These are phyloP conservation scores for Lacanobia oleracea DNA, from an alignment of 2,888 invertebrate species.

Conservation along the genomic window DNA sequence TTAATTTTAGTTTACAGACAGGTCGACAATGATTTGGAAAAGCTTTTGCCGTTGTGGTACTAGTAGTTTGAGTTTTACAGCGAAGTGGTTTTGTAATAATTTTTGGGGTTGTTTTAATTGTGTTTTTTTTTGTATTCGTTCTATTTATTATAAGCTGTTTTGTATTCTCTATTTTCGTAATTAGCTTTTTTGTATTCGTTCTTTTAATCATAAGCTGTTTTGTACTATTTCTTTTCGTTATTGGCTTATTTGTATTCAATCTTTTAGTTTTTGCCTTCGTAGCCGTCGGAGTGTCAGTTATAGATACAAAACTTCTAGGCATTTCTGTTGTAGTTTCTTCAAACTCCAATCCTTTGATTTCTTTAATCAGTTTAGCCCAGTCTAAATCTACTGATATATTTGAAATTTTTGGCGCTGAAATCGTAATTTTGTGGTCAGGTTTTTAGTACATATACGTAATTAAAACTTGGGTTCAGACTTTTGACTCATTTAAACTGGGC, in stretches of 20 bases:
- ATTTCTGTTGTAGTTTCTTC: not conserved
- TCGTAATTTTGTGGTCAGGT: not conserved
- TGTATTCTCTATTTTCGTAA: not conserved
- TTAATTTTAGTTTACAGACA: constrained; percentile 15
- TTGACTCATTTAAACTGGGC: not conserved
- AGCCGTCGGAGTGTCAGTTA: not conserved
- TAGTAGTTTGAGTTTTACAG: not conserved
- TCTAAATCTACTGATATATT: constrained; percentile 6
- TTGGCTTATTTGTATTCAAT: not conserved
- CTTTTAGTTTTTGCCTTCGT: not conserved
- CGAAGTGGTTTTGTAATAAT: not conserved
- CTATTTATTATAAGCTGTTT: not conserved
- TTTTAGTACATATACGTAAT: no score
- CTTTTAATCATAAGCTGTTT: not conserved
- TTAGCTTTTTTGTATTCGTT: not conserved
- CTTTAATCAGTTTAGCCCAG: not conserved
- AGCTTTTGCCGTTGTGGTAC: not conserved
- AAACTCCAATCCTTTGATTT: constrained; percentile 1
- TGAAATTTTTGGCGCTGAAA: constrained; percentile 41
- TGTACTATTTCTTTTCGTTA: not conserved
- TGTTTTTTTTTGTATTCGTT: not conserved
- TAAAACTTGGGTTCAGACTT: not conserved
- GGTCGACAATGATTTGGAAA: not conserved
- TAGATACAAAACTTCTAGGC: not conserved
- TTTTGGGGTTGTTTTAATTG: not conserved